phyloP scores from a whole-genome alignment of 2,888 invertebrate genomes.

The Dryococelus australis region DNA sequence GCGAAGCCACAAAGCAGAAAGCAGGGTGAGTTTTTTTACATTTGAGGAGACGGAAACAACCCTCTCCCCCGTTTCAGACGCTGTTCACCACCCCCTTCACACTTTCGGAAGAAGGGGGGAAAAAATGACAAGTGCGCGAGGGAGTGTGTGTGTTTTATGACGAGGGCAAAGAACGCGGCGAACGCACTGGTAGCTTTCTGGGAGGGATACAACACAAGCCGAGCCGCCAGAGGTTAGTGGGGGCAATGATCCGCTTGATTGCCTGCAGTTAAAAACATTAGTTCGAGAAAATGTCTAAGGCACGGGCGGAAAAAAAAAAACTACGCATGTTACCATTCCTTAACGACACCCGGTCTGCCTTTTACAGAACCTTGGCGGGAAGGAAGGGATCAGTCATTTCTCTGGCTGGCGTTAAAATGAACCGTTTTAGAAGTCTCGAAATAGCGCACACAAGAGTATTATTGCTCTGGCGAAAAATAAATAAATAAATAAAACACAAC shows the following conservation, averaged over 20 bases:
- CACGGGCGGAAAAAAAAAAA: not conserved
- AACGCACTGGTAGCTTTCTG: not conserved
- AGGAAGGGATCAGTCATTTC: no score
- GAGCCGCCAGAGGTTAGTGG: constrained; percentile 17
- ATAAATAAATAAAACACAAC: no score
- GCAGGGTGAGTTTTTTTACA: not conserved
- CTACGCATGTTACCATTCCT: not conserved
- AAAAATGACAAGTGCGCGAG: not conserved
- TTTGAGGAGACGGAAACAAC: not conserved
- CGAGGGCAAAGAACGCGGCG: not conserved
- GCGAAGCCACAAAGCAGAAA: not conserved
- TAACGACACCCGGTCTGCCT: not conserved
- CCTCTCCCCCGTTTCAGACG: not conserved
- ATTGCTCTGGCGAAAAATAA: no score
- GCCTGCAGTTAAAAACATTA: constrained; percentile 22
- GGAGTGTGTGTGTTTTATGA: constrained; percentile 13
- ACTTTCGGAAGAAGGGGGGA: not conserved
- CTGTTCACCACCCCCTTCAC: not conserved
- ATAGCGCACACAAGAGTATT: no score
- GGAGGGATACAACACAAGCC: not conserved
- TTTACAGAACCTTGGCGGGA: not conserved
- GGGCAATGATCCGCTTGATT: constrained; percentile 24
- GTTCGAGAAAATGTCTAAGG: constrained; percentile 1
- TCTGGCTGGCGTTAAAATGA: not conserved
- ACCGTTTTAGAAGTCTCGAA: not conserved